These are phyloP conservation scores for Crossaster papposus DNA, from an alignment of 53 echinoderm and acorn worm genomes.

Conservation along the genomic window DNA sequence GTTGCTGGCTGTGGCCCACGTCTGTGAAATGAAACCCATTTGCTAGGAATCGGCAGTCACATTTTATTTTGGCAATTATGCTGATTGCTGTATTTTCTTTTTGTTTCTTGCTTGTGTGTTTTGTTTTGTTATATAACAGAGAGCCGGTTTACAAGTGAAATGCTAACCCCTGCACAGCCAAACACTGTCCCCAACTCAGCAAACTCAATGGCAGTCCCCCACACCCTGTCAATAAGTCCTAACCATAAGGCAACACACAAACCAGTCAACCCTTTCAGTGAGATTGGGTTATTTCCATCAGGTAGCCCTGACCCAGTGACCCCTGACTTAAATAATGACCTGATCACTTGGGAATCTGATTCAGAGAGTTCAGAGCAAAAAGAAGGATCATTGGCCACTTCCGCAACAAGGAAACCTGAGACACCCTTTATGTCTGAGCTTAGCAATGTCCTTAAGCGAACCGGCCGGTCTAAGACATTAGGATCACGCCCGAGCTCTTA, in stretches of 20 bases:
- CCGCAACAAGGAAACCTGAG: slow-evolving; percentile 10
- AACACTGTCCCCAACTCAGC: slow-evolving; percentile 1
- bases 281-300: not conserved
- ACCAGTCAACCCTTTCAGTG: not conserved
- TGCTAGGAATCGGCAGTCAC: not conserved
- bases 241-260: not conserved
- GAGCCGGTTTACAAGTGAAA: slow-evolving; percentile 32
- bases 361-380: not conserved
- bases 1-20: no score
- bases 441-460: not conserved
- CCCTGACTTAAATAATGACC: slow-evolving; percentile 9
- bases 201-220: not conserved
- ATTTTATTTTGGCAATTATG: not conserved
- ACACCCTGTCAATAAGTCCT: not conserved
- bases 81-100: slow-evolving; percentile 7
- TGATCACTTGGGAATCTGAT: slow-evolving; percentile 17
- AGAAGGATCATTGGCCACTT: not conserved
- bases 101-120: slow-evolving; percentile 6
- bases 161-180: slow-evolving; percentile 43
- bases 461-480: slow-evolving; percentile 3
- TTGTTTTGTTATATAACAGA: slow-evolving; percentile 39
- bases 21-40: not conserved
- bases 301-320: not conserved
- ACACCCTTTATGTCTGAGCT: slow-evolving; percentile 16
- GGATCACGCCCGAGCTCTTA: slow-evolving; percentile 18